Evolutionary conservation across 2,888 invertebrate genomes (phyloP), one percentile per base, ranked within the genome.

Genomic region (Ochlodes sylvanus): DNA sequence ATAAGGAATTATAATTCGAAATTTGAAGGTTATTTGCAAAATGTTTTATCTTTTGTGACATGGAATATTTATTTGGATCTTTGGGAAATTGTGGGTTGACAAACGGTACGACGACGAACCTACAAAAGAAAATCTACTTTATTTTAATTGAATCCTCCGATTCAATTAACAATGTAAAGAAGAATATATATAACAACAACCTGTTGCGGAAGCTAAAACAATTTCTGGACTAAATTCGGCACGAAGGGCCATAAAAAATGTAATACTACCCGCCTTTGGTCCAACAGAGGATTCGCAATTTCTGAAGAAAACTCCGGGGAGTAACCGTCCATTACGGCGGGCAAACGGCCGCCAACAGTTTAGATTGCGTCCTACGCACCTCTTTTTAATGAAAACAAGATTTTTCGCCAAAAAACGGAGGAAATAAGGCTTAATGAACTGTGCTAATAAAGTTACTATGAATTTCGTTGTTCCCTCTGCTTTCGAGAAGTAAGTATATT

Each of bases 241-340:
- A 79, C 80, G 75, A 77, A 80, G 79, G 80, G 78, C 78, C 79
- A 78, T 81, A 77, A 81, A 80, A 76, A 80, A 81, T 81, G 77
- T 80, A 81, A 80, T 78, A 73, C 76, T 78, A 72, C 75, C 76
- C 73, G 72, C 76, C 79, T 76, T 76, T 80, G 80, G 81, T 79
- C 78, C 79, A 74, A 74, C 72, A 74, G 73, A 73, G 69, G 74
- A 72, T 72, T 70, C 76, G 76, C 79, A 78, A 82, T 82, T 78
- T 75, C 73, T 70, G 66, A 56, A 69, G 68, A 71, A 75, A 75
- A 66, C 79, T 77, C 75, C 70, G 62, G 75, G 78, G 79, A 75
- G 72, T 72, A 74, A 71, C 74, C 71, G 70, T 68, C 77, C 78
- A 80, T 83, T 82, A 82, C 75, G 75, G 69, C 68, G 68, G 77